Base-by-base conservation (phyloP, 1,140 invertebrate genomes). In the Microplitis mediator region DNA sequence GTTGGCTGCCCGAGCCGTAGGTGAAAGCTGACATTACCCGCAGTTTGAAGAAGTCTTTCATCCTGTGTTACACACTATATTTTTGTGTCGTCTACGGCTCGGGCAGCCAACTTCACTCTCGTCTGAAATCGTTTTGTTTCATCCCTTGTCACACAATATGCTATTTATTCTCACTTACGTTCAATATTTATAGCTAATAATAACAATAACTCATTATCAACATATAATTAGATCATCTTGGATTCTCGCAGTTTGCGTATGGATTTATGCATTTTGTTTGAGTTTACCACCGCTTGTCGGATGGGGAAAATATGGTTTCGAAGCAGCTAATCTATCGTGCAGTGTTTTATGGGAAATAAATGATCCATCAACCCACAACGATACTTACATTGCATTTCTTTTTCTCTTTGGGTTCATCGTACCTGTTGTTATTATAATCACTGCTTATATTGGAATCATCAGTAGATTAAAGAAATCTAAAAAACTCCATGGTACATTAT, bases 331-430 rank as follows among this genome's bases (percentile, higher is more conserved):
- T 81, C 91, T 93, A 60, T 94, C 92, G 73, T 95, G 94, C 82
- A 93, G 92, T 2, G 91, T 94, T 23, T 93, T 93, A 75, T 95
- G 93, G 90, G 90, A 94, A 75, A 88, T 90, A 50, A 88, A 90
- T 75, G 89, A 89, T 4, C 78, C 86, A 16, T 88, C 89, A 1
- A 88, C 88, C 39, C 72, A 77, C 23, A 82, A 62, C 54, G 76
- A 75, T 0, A 90, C 89, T 1, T 93, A 94, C 77, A 91, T 93
- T 56, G 81, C 91, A 64, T 92, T 90, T 79, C 84, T 93, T 69
- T 93, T 93, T 78, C 82, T 88, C 1, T 89, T 92, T 78, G 92
- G 92, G 0, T 87, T 92, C 61, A 85, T 92, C n/a, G 63, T 93
- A 0, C 93, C 93, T 0, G 78, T 94, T 0, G 35, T 84, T 2